These are phyloP conservation scores for Camarhynchus parvulus DNA, from an alignment of 2,113 vertebrate species.

Conservation along the genomic window DNA sequence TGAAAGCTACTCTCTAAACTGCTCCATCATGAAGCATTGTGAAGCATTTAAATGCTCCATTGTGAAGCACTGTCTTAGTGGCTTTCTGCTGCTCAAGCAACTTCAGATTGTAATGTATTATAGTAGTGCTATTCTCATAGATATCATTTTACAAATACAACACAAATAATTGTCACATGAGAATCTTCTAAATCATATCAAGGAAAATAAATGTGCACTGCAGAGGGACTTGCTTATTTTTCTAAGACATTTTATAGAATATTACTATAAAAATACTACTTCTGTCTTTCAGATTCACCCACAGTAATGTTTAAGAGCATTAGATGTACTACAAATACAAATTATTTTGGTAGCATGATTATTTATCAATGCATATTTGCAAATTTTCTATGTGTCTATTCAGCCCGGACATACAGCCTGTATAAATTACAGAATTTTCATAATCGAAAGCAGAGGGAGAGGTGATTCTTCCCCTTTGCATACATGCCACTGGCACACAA, in stretches of 20 bases:
- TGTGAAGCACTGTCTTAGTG: conserved; percentile 57
- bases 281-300: conserved; percentile 66
- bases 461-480: background rate
- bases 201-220: conserved; percentile 69
- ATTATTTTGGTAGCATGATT: conserved; percentile 40
- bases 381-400: conserved; percentile 22
- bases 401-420: background rate
- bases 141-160: conserved; percentile 68
- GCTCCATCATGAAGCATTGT: background rate
- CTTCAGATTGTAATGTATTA: conserved; percentile 65
- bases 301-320: conserved; percentile 35
- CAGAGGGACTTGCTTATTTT: conserved; percentile 63
- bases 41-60: conserved; percentile 61
- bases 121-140: conserved; percentile 51
- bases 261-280: conserved; percentile 72
- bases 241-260: conserved; percentile 44
- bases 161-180: conserved; percentile 67
- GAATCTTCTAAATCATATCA: conserved; percentile 63
- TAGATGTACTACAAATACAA: conserved; percentile 46
- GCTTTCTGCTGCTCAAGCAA: conserved; percentile 69
- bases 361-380: conserved; percentile 52
- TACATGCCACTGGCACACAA: background rate
- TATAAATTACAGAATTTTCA: background rate
- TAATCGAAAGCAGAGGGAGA: background rate
- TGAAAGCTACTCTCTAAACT: conserved; percentile 71